A percentile compares a stretch with the other conserved stretches of the same genome.
These are phyloP conservation scores for Ennomos fuscantarius DNA, from an alignment of 2,888 invertebrate genomes.

Conservation along the genomic window DNA sequence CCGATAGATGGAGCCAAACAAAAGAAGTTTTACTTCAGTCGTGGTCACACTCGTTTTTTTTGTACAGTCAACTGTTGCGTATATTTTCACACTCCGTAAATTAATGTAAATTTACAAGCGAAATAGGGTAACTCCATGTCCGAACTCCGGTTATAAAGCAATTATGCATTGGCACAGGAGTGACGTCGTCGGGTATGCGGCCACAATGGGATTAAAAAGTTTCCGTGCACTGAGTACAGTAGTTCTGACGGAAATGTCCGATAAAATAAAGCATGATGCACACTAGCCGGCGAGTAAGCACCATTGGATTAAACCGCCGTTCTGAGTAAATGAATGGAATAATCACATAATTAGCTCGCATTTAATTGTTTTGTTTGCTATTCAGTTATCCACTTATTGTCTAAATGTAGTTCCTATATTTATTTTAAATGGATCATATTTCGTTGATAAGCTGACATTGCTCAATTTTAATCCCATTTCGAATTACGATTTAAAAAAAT, in stretches of 20 bases:
- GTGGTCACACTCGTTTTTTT: too few species aligned
- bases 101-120: background rate
- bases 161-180: slow-evolving; percentile 22
- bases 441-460: too few species aligned
- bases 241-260: slow-evolving; percentile 19
- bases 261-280: slow-evolving; percentile 15
- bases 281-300: background rate
- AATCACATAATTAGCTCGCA: too few species aligned
- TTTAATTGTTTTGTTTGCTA: too few species aligned
- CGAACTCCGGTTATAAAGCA: slow-evolving; percentile 20
- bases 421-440: too few species aligned
- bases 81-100: background rate
- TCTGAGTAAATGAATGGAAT: background rate
- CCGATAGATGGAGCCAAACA: too few species aligned
- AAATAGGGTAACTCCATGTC: slow-evolving; percentile 10
- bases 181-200: slow-evolving; percentile 15
- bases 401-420: too few species aligned
- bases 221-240: slow-evolving; percentile 15
- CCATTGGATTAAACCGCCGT: too few species aligned
- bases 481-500: too few species aligned
- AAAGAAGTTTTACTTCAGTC: too few species aligned
- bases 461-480: too few species aligned
- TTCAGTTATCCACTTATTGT: too few species aligned
- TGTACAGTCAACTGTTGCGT: background rate
- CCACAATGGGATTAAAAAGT: slow-evolving; percentile 39